Conservation (phyloP, 2,113 vertebrate genomes). For the Sylvia atricapilla region DNA sequence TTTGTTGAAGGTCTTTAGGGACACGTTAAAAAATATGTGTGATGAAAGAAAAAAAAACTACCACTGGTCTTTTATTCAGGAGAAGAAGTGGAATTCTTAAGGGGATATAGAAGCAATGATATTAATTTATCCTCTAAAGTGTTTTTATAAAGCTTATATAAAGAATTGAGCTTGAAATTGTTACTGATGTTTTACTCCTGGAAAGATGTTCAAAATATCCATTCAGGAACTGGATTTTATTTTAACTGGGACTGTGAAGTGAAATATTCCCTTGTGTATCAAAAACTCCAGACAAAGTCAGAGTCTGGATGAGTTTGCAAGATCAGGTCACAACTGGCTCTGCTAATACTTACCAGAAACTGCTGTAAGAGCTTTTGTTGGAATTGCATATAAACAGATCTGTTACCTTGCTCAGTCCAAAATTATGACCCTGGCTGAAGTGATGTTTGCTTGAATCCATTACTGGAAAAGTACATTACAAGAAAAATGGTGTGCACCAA, state of each 20-base stretch:
- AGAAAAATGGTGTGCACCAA: slow-evolving; percentile 8
- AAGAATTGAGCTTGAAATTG: not conserved
- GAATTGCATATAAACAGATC: slow-evolving; percentile 24
- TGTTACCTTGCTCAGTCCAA: slow-evolving; percentile 25
- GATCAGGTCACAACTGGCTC: not conserved
- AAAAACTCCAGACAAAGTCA: not conserved
- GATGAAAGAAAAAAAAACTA: not conserved
- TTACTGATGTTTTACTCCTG: not conserved
- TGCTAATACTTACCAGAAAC: slow-evolving; percentile 6
- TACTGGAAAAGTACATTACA: slow-evolving; percentile 20
- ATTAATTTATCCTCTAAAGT: not conserved
- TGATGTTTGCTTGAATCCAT: slow-evolving; percentile 28
- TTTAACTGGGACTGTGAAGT: not conserved
- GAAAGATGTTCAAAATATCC: not conserved
- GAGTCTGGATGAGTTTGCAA: not conserved
- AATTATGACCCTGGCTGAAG: slow-evolving; percentile 38
- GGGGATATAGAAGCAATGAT: not conserved
- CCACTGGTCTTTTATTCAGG: not conserved
- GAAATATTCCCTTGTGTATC: not conserved
- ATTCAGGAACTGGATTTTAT: not conserved
- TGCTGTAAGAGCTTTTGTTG: slow-evolving; percentile 16
- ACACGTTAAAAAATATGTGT: not conserved
- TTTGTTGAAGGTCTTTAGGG: not conserved
- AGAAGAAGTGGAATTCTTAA: not conserved
- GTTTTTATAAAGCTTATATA: not conserved